phyloP scores from a whole-genome alignment of 2,797 vertebrate species.

The Sebastes paucispinis region DNA sequence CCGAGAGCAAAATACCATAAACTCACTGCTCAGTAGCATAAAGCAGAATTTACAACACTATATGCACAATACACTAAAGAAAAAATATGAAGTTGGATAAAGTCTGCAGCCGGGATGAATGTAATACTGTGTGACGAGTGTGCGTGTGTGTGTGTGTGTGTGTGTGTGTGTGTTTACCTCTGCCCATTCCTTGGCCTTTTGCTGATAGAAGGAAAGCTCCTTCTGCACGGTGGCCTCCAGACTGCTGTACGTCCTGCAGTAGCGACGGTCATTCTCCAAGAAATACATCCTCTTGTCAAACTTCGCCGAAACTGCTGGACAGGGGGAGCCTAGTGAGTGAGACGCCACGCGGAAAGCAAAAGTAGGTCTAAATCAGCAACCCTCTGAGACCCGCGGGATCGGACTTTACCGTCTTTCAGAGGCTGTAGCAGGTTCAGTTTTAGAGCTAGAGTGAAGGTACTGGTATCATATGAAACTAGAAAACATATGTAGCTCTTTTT shows the following conservation, averaged over 20 bases:
- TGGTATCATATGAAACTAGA: too few species aligned
- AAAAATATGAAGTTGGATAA: not conserved
- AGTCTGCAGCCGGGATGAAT: not conserved
- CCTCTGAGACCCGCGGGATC: too few species aligned
- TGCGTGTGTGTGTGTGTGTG: slow-evolving; percentile 15
- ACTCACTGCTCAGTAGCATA: not conserved
- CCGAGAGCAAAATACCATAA: too few species aligned
- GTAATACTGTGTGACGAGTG: not conserved
- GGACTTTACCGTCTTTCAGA: too few species aligned
- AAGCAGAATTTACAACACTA: not conserved
- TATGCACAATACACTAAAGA: not conserved
- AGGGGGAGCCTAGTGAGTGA: not conserved
- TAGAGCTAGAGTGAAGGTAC: too few species aligned
- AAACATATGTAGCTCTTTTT: not conserved
- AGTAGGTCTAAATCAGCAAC: not conserved
- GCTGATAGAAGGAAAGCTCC: slow-evolving; percentile 93
- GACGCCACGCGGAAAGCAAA: not conserved
- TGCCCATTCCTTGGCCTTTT: slow-evolving; percentile 96
- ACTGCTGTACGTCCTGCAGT: slow-evolving; percentile 85
- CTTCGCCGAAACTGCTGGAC: slow-evolving; percentile 76
- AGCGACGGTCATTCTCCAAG: slow-evolving; percentile 93
- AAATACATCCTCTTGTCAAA: slow-evolving; percentile 94
- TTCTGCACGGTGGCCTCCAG: slow-evolving; percentile 88
- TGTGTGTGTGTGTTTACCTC: slow-evolving; percentile 82
- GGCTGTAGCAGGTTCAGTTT: too few species aligned